Percentiles rank a stretch among this genome's conserved stretches.
Evolutionary conservation across 2,113 vertebrate species (phyloP).

Genomic region (Ploceus nigricollis): DNA sequence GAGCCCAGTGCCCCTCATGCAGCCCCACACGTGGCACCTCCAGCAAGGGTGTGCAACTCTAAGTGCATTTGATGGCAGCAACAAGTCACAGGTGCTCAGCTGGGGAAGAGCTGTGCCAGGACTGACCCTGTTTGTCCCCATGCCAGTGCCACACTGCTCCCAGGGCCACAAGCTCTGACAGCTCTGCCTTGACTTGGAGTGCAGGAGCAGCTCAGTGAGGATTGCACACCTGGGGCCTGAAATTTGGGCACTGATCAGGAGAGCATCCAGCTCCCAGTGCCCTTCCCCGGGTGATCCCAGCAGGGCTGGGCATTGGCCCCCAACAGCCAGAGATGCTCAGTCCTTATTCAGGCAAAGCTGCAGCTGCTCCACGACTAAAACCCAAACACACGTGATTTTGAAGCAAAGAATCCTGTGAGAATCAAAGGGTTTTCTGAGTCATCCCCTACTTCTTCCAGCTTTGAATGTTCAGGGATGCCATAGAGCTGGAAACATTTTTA

Average conservation of each 20-base stretch:
- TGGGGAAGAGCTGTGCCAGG: neutral
- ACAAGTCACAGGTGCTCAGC: neutral
- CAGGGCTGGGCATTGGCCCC: fast-evolving
- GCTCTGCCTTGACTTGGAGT: neutral
- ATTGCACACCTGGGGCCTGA: neutral
- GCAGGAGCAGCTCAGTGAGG: neutral
- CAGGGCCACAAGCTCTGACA: neutral
- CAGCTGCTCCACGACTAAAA: neutral
- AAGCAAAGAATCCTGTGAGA: neutral
- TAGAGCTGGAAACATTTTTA: slow-evolving; percentile 16
- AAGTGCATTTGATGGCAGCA: neutral
- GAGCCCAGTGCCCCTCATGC: fast-evolving
- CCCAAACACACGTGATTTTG: neutral
- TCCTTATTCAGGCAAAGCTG: neutral
- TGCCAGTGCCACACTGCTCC: neutral
- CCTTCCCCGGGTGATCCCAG: fast-evolving
- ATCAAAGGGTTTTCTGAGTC: slow-evolving; percentile 14
- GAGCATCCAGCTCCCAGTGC: fast-evolving
- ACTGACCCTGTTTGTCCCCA: neutral
- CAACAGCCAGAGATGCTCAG: neutral
- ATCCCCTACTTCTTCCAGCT: neutral
- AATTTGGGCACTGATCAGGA: fast-evolving
- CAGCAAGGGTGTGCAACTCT: neutral
- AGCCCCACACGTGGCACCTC: neutral
- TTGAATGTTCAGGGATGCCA: neutral